A percentile compares a stretch with the other conserved stretches of the same genome.
Conservation (phyloP, 2,797 vertebrate genomes). For the Gallirallus australis region DNA sequence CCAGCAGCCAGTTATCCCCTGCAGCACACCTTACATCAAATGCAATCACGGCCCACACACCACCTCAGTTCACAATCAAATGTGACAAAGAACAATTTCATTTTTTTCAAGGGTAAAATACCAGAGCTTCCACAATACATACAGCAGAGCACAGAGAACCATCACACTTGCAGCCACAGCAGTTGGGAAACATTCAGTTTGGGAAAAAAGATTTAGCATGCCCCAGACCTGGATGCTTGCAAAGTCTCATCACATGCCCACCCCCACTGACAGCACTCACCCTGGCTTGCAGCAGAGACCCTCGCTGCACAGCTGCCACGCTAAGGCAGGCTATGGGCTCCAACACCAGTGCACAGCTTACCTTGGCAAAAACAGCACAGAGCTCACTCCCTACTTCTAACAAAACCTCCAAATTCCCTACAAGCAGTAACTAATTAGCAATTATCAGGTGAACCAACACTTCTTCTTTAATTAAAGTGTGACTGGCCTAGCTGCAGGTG, state of each 20-base stretch:
- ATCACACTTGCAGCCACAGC: background rate
- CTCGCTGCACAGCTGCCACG: fast-evolving
- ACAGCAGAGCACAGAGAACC: background rate
- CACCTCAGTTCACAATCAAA: background rate
- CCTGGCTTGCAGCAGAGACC: background rate
- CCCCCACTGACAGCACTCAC: fast-evolving
- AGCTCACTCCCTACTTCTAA: background rate
- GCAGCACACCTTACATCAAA: too few species aligned
- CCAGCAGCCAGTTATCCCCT: too few species aligned
- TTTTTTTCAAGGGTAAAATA: background rate
- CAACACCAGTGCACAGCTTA: background rate
- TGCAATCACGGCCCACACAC: fast-evolving
- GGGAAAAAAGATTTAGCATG: background rate
- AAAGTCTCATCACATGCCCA: fast-evolving
- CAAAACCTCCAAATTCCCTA: fast-evolving
- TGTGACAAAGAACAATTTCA: background rate
- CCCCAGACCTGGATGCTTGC: background rate
- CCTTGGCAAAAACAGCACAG: background rate
- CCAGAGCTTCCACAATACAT: background rate
- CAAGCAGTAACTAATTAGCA: background rate
- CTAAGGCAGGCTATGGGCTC: fast-evolving
- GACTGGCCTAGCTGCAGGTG: background rate
- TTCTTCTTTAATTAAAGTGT: too few species aligned
- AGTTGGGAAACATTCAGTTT: fast-evolving
- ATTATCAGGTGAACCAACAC: background rate